Evolutionary conservation across 1,140 invertebrate species (phyloP), one percentile per base, ranked within the genome.

Genomic region (Drosophila nannoptera): DNA sequence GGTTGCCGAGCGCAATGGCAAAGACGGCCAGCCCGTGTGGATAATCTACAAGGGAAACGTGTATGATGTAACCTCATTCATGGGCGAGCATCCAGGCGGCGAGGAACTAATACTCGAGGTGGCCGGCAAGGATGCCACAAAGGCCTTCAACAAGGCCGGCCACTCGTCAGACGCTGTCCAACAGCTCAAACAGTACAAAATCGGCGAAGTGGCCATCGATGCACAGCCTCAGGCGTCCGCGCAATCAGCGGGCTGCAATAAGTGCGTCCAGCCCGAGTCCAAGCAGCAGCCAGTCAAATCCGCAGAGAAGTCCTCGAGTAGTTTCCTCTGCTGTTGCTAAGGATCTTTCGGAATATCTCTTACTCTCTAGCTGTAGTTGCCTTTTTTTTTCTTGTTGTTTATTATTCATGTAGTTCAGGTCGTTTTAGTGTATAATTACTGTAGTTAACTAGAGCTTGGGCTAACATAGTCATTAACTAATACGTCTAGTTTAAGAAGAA

Each of bases 61-160:
- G 3, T 94, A 94, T 77, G 93, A 94, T 88, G 91, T 94, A 45
- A 94, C 93, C 5, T 87, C 90, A 12, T 94, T 92, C 69, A 64
- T 92, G 0, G 67, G 90, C 5, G 87, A 93, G 87, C 94, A 94
- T 90, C 94, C 94, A 2, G 94, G 92, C 7, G 94, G 93, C 4
- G 64, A 60, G 0, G 93, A 94, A 14, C 77, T 92, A 4, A 89
- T 95, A 9, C 65, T 90, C 6, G 93, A 94, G 73, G 92, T 91
- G 38, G 93, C 91, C 0, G 94, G 94, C 42, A 92, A 90, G 70
- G 93, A 94, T 83, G 91, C 90, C 2, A 94, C 92, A 0, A 90
- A 89, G 64, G 92, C 89, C 5, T 94, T 94, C 82, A 90, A 93
- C 43, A 91, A 93, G 12, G 91, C 90, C 1, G 93, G 93, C 6